Percentiles rank a stretch among this genome's conserved stretches.
phyloP scores from a whole-genome alignment of 2,888 invertebrate species.

The Branchipolynoe longqiensis region DNA sequence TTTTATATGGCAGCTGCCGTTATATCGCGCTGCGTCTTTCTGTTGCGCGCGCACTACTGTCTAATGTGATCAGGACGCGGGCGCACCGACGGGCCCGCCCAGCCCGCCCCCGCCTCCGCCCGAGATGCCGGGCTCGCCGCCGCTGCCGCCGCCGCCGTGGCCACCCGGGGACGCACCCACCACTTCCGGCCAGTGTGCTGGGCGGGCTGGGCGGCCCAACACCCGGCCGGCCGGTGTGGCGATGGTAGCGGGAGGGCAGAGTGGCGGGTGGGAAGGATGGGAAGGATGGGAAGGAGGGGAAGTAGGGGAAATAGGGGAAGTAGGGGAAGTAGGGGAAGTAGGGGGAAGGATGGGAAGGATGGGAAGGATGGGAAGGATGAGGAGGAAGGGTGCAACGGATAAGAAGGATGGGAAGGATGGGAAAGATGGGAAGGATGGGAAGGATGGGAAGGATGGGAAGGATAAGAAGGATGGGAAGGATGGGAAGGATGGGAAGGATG shows the following conservation, averaged over 20 bases:
- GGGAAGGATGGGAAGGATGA: too few species aligned
- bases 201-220: not conserved
- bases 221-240: not conserved
- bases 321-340: too few species aligned
- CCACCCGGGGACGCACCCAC: not conserved
- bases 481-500: too few species aligned
- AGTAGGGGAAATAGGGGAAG: too few species aligned
- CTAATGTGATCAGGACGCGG: conserved; percentile 30
- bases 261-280: too few species aligned
- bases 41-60: conserved; percentile 22
- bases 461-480: too few species aligned
- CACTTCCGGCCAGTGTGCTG: not conserved
- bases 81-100: not conserved
- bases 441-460: too few species aligned
- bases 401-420: too few species aligned
- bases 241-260: not conserved
- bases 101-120: not conserved
- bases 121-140: not conserved
- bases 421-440: too few species aligned
- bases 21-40: conserved; percentile 49
- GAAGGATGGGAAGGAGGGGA: too few species aligned
- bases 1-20: conserved; percentile 59
- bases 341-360: too few species aligned
- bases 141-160: not conserved
- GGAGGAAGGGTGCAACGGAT: too few species aligned